Evolutionary conservation across 2,797 vertebrate genomes (phyloP), one percentile per base, ranked within the genome.

Genomic region (Champsocephalus gunnari): DNA sequence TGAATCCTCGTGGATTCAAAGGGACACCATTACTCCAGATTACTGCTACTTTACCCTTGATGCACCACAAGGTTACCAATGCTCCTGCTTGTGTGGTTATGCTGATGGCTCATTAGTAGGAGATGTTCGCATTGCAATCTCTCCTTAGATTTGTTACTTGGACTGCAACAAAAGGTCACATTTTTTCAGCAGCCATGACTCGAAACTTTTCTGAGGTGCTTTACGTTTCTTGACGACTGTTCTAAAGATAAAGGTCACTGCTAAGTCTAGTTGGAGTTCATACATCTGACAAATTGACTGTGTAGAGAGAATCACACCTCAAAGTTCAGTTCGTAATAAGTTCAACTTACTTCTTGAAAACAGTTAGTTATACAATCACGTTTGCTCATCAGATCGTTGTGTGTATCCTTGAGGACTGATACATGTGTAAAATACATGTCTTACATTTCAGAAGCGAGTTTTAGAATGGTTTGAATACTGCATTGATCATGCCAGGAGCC

Each of bases 241-340:
- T 2, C n/a, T 55, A 12, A 65, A 51, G 44, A 43, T 57, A 65
- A 81, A 73, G 61, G 58, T 77, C 61, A 49, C 28, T 14, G 59
- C 12, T 1, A 24, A 50, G 32, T 53, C 2, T 28, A 3, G 24
- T 66, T 49, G 43, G 4, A 32, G 28, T 45, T 74, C 21, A 69
- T 49, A 6, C 0, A 21, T 41, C 14, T 8, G 21, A 11, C 2
- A n/a, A 3, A 34, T 0, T 13, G 0, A 32, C 11, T n/a, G 1
- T 55, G 24, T 3, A 28, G 5, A 14, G 38, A 9, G 1, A 45
- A 48, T 56, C 4, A 28, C 21, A 32, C 49, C 19, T 28, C 28
- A 5, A 28, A 47, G 11, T 41, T 44, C 8, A 32, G 0, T 48
- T 24, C 5, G 4, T 28, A 28, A 28, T 28, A 28, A 28, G 28